Percentiles rank a stretch among this genome's conserved stretches.
Conservation (phyloP, 2,113 vertebrate species). For the Kryptolebias marmoratus region DNA sequence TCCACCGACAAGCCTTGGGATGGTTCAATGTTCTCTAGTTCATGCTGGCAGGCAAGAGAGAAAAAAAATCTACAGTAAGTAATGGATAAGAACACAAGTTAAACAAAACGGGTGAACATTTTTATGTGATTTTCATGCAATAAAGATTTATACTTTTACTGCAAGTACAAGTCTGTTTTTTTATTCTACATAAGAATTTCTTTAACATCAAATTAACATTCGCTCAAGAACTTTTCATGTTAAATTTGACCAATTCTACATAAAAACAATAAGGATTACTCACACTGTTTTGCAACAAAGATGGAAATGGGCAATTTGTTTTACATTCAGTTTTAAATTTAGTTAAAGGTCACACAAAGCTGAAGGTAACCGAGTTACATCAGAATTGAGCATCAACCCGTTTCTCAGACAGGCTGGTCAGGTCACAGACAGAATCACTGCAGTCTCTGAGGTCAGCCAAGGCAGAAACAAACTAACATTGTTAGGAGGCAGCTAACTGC, state of each 20-base stretch:
- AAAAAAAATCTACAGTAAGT: not conserved
- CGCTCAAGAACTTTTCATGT: not conserved
- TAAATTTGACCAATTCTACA: not conserved
- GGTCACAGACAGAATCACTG: conserved; percentile 48
- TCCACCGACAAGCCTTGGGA: conserved; percentile 93
- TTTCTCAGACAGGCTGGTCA: not conserved
- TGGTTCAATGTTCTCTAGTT: conserved; percentile 93
- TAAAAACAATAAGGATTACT: not conserved
- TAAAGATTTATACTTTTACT: too few species aligned
- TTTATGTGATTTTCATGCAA: too few species aligned
- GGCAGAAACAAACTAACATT: conserved; percentile 68
- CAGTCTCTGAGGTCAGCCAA: conserved; percentile 60
- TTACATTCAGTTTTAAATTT: conserved; percentile 36
- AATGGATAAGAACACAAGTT: not conserved
- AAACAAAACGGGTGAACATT: not conserved
- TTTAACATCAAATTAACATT: not conserved
- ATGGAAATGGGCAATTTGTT: conserved; percentile 27
- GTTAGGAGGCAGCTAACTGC: conserved; percentile 66
- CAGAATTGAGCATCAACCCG: conserved; percentile 37
- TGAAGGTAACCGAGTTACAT: conserved; percentile 39
- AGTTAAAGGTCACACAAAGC: conserved; percentile 18
- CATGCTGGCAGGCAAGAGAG: conserved; percentile 81
- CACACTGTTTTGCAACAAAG: not conserved
- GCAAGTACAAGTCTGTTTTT: too few species aligned
- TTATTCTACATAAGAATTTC: too few species aligned